A percentile compares a stretch with the other conserved stretches of the same genome.
These are phyloP conservation scores for Hymenochirus boettgeri DNA, from an alignment of 2,113 vertebrate genomes.

Conservation along the genomic window DNA sequence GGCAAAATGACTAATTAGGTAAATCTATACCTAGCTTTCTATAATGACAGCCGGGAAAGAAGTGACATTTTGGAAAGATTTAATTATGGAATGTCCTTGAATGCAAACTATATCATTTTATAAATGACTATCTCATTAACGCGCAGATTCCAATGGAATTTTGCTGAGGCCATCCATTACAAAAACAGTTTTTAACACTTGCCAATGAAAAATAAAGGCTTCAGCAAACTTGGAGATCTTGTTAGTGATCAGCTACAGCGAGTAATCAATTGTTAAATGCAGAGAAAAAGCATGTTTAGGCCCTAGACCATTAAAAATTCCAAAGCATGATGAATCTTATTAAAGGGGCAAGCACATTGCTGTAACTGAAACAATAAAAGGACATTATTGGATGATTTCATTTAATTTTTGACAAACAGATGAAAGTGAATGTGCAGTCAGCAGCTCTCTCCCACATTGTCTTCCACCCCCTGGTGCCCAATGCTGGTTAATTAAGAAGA, in stretches of 20 bases:
- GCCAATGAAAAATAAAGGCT: conserved; percentile 21
- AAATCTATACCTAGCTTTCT: conserved; percentile 11
- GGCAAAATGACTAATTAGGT: conserved; percentile 17
- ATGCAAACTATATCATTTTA: neutral
- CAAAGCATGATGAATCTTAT: neutral
- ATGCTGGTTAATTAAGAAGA: conserved; percentile 24
- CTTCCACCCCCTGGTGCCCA: conserved; percentile 9
- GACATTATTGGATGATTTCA: neutral
- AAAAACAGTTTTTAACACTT: conserved; percentile 15
- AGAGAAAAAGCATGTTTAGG: neutral
- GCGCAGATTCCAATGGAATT: neutral
- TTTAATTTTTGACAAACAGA: neutral
- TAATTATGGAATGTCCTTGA: conserved; percentile 10
- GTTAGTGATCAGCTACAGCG: conserved; percentile 8
- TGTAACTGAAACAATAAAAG: neutral
- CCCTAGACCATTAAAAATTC: conserved; percentile 8
- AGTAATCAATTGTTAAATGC: conserved; percentile 34
- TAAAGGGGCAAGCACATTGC: neutral
- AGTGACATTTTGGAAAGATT: conserved; percentile 11
- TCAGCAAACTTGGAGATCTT: conserved; percentile 5
- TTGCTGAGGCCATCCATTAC: neutral
- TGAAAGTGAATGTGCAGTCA: neutral
- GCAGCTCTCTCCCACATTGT: neutral
- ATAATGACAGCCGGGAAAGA: conserved; percentile 10
- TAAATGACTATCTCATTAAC: conserved; percentile 6